Percentiles rank a stretch among this genome's conserved stretches.
These are phyloP conservation scores for Lasioglossum pauxillum DNA, from an alignment of 2,888 invertebrate species.

Conservation along the genomic window DNA sequence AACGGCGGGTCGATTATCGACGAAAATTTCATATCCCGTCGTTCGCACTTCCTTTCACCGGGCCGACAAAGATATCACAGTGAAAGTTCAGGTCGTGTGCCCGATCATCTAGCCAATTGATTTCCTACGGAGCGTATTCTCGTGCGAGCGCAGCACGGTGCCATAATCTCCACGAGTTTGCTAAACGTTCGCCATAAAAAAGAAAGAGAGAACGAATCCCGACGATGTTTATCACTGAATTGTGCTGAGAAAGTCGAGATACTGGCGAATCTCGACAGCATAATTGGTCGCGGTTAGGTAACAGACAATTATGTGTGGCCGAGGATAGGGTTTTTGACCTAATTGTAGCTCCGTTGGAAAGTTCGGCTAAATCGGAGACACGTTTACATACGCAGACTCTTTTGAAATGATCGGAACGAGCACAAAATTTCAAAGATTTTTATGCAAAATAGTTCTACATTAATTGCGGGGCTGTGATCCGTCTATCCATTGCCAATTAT, in stretches of 20 bases:
- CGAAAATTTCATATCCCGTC: not conserved
- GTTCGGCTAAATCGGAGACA: not conserved
- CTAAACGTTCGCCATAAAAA: constrained; percentile 14
- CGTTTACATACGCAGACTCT: not conserved
- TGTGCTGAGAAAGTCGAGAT: not conserved
- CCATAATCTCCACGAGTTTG: not conserved
- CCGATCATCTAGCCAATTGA: constrained; percentile 61
- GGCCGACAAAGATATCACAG: constrained; percentile 29
- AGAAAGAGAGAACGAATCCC: not conserved
- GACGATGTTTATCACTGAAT: constrained; percentile 8
- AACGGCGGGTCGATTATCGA: constrained; percentile 21
- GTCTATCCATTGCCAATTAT: no score
- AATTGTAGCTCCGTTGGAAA: not conserved
- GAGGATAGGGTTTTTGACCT: not conserved
- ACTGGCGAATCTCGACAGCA: not conserved
- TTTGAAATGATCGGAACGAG: not conserved
- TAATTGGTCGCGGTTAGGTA: not conserved
- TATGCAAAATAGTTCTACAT: not conserved
- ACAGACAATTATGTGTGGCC: not conserved
- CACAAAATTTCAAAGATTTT: not conserved
- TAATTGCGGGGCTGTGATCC: not conserved
- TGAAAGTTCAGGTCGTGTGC: constrained; percentile 44
- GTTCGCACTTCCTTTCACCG: constrained; percentile 12
- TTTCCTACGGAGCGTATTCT: constrained; percentile 32
- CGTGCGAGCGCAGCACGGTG: not conserved